These are phyloP conservation scores for Seriola dumerili DNA, from an alignment of 2,113 vertebrate species.

Conservation along the genomic window DNA sequence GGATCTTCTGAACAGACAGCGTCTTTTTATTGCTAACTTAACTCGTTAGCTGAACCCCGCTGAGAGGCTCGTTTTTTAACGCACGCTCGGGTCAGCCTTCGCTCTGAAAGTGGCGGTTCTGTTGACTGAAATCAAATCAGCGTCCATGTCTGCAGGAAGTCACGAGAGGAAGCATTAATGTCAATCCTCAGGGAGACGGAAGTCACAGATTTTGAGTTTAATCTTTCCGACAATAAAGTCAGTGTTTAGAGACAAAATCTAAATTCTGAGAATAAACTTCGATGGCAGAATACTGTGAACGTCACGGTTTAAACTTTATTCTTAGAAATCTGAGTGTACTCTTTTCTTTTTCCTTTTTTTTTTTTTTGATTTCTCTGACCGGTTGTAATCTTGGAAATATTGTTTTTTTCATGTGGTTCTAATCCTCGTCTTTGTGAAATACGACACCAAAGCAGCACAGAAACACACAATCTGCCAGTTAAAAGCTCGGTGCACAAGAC, in stretches of 20 bases:
- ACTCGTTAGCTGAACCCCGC: too few species aligned
- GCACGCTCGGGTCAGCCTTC: too few species aligned
- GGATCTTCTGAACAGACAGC: too few species aligned
- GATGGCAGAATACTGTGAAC: neutral
- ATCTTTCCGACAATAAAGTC: neutral
- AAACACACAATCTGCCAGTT: conserved; percentile 43
- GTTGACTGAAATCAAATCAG: too few species aligned
- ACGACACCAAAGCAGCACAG: conserved; percentile 54
- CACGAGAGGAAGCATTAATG: too few species aligned
- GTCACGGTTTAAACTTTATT: conserved; percentile 4
- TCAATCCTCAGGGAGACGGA: neutral
- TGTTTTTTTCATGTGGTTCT: conserved; percentile 31
- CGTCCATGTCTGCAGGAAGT: too few species aligned
- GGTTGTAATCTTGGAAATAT: conserved; percentile 17
- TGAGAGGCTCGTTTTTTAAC: too few species aligned
- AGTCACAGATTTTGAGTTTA: too few species aligned
- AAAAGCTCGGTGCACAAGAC: conserved; percentile 53
- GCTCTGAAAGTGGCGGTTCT: too few species aligned
- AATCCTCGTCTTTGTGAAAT: conserved; percentile 56
- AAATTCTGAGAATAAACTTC: neutral
- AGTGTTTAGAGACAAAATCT: neutral
- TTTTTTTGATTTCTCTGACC: neutral
- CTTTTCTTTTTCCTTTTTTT: too few species aligned
- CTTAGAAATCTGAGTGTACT: neutral
- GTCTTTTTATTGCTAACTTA: too few species aligned